Percentiles rank a stretch among this genome's conserved stretches.
phyloP scores from a whole-genome alignment of 2,888 invertebrate genomes.

The Sepiola atlantica region DNA sequence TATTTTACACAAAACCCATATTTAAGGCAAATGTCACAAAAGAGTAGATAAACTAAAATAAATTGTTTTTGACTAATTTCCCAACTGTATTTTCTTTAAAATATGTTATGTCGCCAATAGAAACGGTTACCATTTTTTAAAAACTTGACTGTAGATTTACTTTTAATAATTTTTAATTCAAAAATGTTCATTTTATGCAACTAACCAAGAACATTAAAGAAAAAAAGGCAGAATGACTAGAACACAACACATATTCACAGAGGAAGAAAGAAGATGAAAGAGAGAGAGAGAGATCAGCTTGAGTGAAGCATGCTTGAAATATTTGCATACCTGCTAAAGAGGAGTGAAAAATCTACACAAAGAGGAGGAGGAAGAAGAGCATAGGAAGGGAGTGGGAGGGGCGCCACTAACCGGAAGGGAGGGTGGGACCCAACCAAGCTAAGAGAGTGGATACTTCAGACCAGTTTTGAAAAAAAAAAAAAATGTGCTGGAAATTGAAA shows the following conservation, averaged over 20 bases:
- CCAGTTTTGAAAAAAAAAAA: not conserved
- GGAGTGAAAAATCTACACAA: not conserved
- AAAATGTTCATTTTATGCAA: not conserved
- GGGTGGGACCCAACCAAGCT: not conserved
- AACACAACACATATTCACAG: slow-evolving; percentile 16
- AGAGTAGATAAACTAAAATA: too few species aligned
- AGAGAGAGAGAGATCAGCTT: not conserved
- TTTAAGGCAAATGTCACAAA: not conserved
- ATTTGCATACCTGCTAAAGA: not conserved
- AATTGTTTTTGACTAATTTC: too few species aligned
- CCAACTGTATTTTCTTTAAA: too few species aligned
- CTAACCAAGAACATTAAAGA: not conserved
- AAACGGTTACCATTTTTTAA: too few species aligned
- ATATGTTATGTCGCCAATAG: too few species aligned
- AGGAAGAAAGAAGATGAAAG: not conserved
- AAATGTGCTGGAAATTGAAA: slow-evolving; percentile 8
- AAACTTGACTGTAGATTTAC: not conserved
- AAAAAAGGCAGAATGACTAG: not conserved
- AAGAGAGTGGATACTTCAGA: not conserved
- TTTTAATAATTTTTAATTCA: not conserved
- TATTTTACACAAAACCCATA: not conserved
- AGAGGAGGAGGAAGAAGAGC: not conserved
- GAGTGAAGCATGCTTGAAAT: not conserved
- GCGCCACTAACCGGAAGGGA: too few species aligned
- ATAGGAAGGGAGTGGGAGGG: too few species aligned